A percentile compares a stretch with the other conserved stretches of the same genome.
Conservation (phyloP, 2,113 vertebrate species). For the Acrocephalus arundinaceus region DNA sequence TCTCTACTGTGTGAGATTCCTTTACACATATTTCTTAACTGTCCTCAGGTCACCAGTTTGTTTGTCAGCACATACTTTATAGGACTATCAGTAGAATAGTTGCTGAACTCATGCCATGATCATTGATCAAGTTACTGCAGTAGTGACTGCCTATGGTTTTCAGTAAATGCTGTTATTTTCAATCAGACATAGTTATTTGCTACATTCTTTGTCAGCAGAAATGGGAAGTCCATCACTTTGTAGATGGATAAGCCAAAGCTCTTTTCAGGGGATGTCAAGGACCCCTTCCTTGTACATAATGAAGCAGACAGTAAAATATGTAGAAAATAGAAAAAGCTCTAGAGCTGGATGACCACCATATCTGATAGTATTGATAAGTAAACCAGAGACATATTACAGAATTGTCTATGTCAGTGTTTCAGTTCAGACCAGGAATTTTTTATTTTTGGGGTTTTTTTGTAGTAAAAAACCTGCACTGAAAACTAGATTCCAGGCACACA, state of each 20-base stretch:
- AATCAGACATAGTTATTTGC: neutral
- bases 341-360: neutral
- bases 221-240: neutral
- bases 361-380: neutral
- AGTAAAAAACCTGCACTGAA: neutral
- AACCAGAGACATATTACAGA: neutral
- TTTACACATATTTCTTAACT: neutral
- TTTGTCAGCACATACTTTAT: neutral
- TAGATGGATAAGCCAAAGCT: neutral
- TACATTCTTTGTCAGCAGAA: neutral
- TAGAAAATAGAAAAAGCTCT: neutral
- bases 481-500: neutral
- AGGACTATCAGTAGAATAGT: neutral
- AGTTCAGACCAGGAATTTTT: neutral
- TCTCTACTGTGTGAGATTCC: neutral
- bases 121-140: neutral
- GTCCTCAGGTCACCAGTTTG: neutral
- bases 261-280: neutral
- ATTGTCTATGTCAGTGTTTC: neutral
- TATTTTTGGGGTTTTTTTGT: neutral
- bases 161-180: neutral
- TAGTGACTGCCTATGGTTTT: neutral
- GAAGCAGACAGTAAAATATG: neutral
- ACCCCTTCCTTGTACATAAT: neutral
- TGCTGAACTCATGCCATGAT: neutral